phyloP scores from a whole-genome alignment of 2,797 vertebrate genomes.

The Fratercula arctica region DNA sequence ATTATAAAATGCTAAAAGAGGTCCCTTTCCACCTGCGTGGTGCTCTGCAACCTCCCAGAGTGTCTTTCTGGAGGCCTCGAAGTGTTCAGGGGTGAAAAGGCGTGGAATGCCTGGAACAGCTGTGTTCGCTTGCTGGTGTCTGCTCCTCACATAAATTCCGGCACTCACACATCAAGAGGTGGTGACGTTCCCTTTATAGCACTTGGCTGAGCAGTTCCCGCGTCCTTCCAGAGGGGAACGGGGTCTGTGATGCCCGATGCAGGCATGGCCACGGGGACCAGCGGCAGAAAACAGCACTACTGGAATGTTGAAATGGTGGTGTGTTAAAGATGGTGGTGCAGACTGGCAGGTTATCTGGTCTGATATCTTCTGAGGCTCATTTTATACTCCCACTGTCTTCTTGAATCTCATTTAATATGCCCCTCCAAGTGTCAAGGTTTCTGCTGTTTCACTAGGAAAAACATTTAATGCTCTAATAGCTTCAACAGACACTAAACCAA shows the following conservation, averaged over 20 bases:
- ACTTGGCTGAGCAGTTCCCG: not conserved
- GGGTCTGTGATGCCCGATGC: not conserved
- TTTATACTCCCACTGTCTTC: not conserved
- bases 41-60: not conserved
- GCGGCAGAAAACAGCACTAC: not conserved
- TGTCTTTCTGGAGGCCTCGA: not conserved
- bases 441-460: not conserved
- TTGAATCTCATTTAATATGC: not conserved
- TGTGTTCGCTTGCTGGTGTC: not conserved
- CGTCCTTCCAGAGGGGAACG: not conserved
- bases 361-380: not conserved
- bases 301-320: not conserved
- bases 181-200: not conserved
- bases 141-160: not conserved
- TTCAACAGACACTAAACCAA: not conserved
- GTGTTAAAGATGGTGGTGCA: not conserved
- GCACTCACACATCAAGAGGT: not conserved
- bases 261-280: fast-evolving
- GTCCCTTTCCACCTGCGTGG: not conserved
- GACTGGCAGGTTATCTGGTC: not conserved
- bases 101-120: not conserved
- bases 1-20: not conserved
- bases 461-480: fast-evolving
- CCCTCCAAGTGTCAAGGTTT: not conserved
- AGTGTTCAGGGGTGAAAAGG: not conserved